Evolutionary conservation across 2,797 vertebrate species (phyloP).

Genomic region (Gymnothorax reevesii): DNA sequence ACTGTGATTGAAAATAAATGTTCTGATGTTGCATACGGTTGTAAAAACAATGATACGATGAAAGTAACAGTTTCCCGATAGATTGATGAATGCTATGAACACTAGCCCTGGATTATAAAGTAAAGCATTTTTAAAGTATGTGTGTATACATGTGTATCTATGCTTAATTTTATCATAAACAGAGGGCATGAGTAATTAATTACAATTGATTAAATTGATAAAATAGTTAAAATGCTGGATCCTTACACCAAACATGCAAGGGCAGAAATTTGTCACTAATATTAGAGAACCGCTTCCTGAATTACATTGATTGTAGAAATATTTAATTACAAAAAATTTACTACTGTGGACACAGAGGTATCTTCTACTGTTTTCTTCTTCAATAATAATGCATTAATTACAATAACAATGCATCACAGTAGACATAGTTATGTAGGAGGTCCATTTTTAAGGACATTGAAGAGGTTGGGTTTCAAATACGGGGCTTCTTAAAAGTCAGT

Average conservation of each 20-base stretch:
- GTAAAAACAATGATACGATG: no score
- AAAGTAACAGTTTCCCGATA: no score
- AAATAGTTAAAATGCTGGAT: no score
- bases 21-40: no score
- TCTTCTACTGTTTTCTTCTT: neutral
- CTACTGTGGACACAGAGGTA: neutral
- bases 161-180: neutral
- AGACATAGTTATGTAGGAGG: constrained; percentile 6
- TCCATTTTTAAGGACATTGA: constrained; percentile 5
- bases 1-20: no score
- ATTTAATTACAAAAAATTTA: neutral
- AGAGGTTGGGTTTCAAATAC: constrained; percentile 21
- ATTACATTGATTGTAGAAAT: neutral
- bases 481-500: constrained; percentile 3
- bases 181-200: no score
- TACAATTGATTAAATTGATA: no score
- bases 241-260: no score
- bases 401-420: neutral
- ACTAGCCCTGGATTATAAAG: neutral
- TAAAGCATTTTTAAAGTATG: neutral
- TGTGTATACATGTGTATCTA: neutral
- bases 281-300: no score
- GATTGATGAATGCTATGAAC: neutral
- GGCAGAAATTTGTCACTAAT: no score
- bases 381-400: neutral